phyloP scores from a whole-genome alignment of 2,888 invertebrate species.

The Oscheius myriophilus region DNA sequence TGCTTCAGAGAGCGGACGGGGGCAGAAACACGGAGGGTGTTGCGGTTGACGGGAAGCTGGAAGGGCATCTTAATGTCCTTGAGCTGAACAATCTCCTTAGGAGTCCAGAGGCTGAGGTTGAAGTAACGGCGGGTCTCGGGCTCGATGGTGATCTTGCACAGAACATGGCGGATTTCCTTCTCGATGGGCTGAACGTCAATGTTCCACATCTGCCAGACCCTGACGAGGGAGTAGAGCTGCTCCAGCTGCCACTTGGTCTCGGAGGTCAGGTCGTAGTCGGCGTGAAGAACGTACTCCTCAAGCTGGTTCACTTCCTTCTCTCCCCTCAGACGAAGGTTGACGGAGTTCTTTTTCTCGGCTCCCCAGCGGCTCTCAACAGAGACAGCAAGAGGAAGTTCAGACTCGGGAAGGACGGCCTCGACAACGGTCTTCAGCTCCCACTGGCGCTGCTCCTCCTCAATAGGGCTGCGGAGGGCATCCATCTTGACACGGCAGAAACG shows the following conservation, averaged over 20 bases:
- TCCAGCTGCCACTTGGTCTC: constrained; percentile 32
- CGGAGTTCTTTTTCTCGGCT: constrained; percentile 35
- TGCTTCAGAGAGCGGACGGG: constrained; percentile 32
- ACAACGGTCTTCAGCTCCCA: constrained; percentile 34
- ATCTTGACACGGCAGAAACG: constrained; percentile 45
- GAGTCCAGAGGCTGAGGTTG: constrained; percentile 46
- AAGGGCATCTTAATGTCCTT: constrained; percentile 39
- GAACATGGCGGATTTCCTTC: constrained; percentile 25
- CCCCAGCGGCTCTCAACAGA: constrained; percentile 40
- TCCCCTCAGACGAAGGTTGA: constrained; percentile 42
- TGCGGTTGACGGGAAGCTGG: constrained; percentile 40
- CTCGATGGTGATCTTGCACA: constrained; percentile 49
- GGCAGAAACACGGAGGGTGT: constrained; percentile 40
- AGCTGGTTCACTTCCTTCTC: constrained; percentile 48
- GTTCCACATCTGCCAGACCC: constrained; percentile 30
- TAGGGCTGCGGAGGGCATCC: constrained; percentile 26
- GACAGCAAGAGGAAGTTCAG: constrained; percentile 37
- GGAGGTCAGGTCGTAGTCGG: constrained; percentile 43
- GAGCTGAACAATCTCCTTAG: constrained; percentile 36
- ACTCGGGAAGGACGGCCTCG: constrained; percentile 45
- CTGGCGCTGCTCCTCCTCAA: constrained; percentile 35
- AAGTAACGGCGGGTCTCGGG: constrained; percentile 40
- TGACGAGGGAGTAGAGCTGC: constrained; percentile 29
- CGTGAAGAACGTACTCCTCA: constrained; percentile 47
- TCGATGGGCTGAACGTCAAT: constrained; percentile 6